Conservation (phyloP, 2,797 vertebrate genomes). For the Periophthalmus magnuspinnatus region DNA sequence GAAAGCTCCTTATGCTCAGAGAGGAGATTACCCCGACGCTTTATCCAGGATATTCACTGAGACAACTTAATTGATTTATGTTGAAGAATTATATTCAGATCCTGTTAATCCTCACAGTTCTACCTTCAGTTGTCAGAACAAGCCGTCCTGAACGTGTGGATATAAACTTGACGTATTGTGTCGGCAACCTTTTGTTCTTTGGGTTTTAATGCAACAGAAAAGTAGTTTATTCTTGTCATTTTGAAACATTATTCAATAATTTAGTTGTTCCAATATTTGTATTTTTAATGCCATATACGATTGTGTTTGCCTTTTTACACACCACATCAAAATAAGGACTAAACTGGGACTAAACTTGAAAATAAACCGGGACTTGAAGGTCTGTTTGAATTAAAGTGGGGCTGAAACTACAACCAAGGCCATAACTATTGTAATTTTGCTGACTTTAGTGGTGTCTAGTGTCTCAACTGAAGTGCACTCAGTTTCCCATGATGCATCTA, state of each 20-base stretch:
- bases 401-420: no score
- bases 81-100: constrained; percentile 69
- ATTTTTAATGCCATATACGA: no score
- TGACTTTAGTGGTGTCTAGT: no score
- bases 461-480: no score
- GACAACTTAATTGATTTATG: constrained; percentile 78
- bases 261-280: not conserved
- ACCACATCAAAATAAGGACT: no score
- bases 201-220: not conserved
- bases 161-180: constrained; percentile 12
- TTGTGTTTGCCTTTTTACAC: no score
- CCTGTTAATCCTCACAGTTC: constrained; percentile 60
- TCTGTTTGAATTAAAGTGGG: no score
- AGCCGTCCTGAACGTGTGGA: constrained; percentile 36
- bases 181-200: not conserved
- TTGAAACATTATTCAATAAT: not conserved
- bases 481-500: no score
- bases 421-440: no score
- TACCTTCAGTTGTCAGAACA: constrained; percentile 49
- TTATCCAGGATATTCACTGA: constrained; percentile 69
- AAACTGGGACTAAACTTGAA: no score
- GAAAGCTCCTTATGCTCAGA: constrained; percentile 78
- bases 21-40: constrained; percentile 75
- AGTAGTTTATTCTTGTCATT: no score
- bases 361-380: no score